Conservation (phyloP, 1,140 invertebrate species). For the Heterodera schachtii region DNA sequence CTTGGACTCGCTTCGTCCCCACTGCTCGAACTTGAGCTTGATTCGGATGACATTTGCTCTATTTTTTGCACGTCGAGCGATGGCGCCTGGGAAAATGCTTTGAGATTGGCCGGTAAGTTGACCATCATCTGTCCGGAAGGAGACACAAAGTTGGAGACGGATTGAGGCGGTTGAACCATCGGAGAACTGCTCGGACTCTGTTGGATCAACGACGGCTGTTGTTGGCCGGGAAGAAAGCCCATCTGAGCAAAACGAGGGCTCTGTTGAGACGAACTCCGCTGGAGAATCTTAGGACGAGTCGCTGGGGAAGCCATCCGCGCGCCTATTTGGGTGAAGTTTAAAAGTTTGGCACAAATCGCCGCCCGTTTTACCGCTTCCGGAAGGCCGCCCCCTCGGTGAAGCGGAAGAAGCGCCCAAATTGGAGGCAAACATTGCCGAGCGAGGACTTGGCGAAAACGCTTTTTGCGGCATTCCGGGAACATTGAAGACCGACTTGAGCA, state of each 20-base stretch:
- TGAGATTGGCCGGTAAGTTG: conserved; percentile 17
- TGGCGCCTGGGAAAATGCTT: conserved; percentile 1
- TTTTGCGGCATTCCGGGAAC: conserved; percentile 26
- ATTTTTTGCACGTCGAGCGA: conserved; percentile 25
- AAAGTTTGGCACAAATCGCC: no score
- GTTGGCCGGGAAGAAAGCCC: neutral
- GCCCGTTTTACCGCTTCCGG: conserved; percentile 14
- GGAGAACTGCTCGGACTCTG: conserved; percentile 6
- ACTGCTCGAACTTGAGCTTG: conserved; percentile 45
- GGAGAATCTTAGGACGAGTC: conserved; percentile 25
- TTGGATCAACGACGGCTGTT: neutral
- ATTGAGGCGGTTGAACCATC: conserved; percentile 7
- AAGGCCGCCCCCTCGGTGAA: conserved; percentile 26
- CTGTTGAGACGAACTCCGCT: conserved; percentile 22
- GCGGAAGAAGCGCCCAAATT: conserved; percentile 5
- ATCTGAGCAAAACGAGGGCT: conserved; percentile 17
- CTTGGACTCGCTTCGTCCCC: conserved; percentile 33
- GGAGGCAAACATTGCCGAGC: neutral
- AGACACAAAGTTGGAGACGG: conserved; percentile 7
- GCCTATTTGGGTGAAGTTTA: neutral
- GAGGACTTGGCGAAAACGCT: conserved; percentile 28
- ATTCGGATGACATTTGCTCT: conserved; percentile 47
- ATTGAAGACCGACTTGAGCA: conserved; percentile 28
- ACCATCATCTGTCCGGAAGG: conserved; percentile 9
- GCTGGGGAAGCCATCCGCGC: conserved; percentile 27